Base-by-base conservation (phyloP, 64 coral and sea anemone genomes). In the Exaiptasia diaphana region DNA sequence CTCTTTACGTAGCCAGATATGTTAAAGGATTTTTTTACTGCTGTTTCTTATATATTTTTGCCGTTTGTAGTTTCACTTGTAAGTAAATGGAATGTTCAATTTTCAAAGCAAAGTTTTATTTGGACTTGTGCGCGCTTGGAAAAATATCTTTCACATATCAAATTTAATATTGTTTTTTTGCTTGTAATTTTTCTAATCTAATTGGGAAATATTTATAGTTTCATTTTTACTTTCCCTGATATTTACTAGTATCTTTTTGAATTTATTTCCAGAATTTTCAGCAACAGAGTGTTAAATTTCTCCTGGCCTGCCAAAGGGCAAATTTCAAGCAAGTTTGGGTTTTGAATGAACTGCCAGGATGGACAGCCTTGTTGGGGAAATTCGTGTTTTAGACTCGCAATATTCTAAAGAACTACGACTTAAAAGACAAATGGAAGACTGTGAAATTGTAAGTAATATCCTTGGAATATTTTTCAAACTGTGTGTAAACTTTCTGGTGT, bases 331-430 rank as follows among this genome's bases (percentile, higher is more conserved):
- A 78, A 69, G 49, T 68, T 77, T 39, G 43, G 48, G 49, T 45
- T 40, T 23, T 50, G 37, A 56, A 87, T 39, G 38, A 49, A 57
- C 52, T 67, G 60, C 29, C 18, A 82, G 79, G 79, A 87, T 56
- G 82, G 50, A 84, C 36, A 38, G 55, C 50, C 63, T 73, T 50
- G 57, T 64, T 45, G 73, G 75, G 84, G 63, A 75, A 87, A 87
- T 78, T 87, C 52, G 74, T 41, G 67, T 32, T 50, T 46, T 38
- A 87, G 73, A 87, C 32, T 55, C 56, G 56, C 83, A 86, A 53
- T 45, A 64, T 64, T 53, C 72, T 77, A 24, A 56, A 53, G 62
- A 57, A 61, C 50, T 42, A 63, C 65, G 84, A 45, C 37, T 26
- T 50, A 87, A 87, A 64, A 49, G 84, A 53, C 49, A 76, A 21